Evolutionary conservation across 2,888 invertebrate genomes (phyloP), one percentile per base, ranked within the genome.

Genomic region (Orthonychiurus folsomi): DNA sequence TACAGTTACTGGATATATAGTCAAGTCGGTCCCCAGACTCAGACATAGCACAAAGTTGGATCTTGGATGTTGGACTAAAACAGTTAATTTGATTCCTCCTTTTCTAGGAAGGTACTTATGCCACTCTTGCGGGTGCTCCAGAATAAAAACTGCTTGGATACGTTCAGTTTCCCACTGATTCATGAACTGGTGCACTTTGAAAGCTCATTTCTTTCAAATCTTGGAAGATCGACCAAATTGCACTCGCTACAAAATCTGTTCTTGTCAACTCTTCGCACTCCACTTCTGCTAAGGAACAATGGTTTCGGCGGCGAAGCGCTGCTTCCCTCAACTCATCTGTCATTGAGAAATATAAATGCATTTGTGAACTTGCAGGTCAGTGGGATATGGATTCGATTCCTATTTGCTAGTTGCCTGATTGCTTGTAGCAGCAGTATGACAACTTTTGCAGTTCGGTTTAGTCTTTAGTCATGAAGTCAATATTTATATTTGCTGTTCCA

Each of bases 121-220:
- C 72, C 72, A 18, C 24, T 71, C 21, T 23, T 60, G 25, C 50
- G 60, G 52, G 67, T 70, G n/a, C 64, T 72, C 23, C 52, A 58
- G 28, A 59, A 66, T 24, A 69, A 63, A 58, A 68, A 69, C 56
- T 65, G 63, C 50, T 52, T 72, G 62, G 69, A 71, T 62, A 69
- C 68, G 3, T 71, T 72, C 61, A 68, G 69, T 54, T 71, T 69
- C 57, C 72, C 70, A 1, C 63, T 71, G 52, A 60, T 71, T 28
- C 63, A 72, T 15, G 65, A 71, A 58, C 57, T 72, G 53, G 62
- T 64, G 3, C 15, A 54, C 23, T 64, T 66, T 37, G 65, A 67
- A 25, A 61, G 59, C 47, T 58, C 23, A 20, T 62, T 72, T 59
- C 64, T 65, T 27, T 55, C 50, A 47, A 60, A 65, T 12, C 60